Percentiles rank a stretch among this genome's conserved stretches.
Conservation (phyloP, 2,113 vertebrate species). For the Zingel zingel region DNA sequence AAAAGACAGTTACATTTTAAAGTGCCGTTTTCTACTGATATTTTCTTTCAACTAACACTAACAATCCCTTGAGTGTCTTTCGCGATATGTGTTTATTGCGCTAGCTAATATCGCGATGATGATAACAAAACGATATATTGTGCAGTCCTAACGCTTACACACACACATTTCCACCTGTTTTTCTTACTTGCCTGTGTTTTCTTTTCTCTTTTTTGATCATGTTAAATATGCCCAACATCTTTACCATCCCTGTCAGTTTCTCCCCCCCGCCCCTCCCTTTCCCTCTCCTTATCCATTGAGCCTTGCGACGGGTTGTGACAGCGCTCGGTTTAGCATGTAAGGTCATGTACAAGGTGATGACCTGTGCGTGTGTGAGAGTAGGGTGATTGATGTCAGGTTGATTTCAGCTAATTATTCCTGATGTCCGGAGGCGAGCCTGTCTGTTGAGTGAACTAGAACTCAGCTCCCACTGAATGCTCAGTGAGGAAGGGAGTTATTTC, state of each 20-base stretch:
- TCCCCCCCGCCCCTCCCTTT: neutral
- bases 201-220: constrained; percentile 6
- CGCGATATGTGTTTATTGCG: too few relatives aligned
- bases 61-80: too few relatives aligned
- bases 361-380: constrained; percentile 46
- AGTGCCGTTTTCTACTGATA: too few relatives aligned
- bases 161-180: neutral
- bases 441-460: constrained; percentile 60
- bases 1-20: too few relatives aligned
- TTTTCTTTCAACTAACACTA: too few relatives aligned
- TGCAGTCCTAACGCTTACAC: too few relatives aligned
- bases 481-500: constrained; percentile 1
- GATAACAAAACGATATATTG: too few relatives aligned
- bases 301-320: constrained; percentile 67
- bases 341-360: constrained; percentile 70
- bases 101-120: too few relatives aligned
- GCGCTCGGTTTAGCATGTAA: constrained; percentile 76
- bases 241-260: neutral
- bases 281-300: constrained; percentile 35
- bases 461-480: constrained; percentile 30
- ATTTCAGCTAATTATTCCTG: constrained; percentile 75
- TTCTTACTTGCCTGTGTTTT: neutral
- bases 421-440: constrained; percentile 72
- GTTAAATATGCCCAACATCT: neutral
- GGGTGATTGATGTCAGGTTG: constrained; percentile 75